A percentile compares a stretch with the other conserved stretches of the same genome.
phyloP scores from a whole-genome alignment of 2,797 vertebrate species.

The Antennarius maculatus region DNA sequence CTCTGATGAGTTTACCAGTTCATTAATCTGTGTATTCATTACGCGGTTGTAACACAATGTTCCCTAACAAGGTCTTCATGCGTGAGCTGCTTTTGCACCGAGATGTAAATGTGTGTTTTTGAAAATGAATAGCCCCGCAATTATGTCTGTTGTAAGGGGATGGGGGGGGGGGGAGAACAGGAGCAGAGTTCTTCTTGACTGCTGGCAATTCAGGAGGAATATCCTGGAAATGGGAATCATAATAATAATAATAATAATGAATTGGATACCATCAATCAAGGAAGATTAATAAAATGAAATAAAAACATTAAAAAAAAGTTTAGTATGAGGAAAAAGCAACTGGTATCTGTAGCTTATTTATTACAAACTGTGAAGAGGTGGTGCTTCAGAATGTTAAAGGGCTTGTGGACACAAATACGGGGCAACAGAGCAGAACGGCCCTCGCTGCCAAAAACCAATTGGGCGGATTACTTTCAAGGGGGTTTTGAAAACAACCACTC shows the following conservation, averaged over 20 bases:
- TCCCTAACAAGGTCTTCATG: not conserved
- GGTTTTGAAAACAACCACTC: conserved; percentile 57
- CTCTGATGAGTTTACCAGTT: conserved; percentile 23
- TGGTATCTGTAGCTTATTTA: conserved; percentile 44
- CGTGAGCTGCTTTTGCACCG: not conserved
- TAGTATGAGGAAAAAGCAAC: not conserved
- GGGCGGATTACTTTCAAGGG: conserved; percentile 60
- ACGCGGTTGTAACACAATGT: not conserved
- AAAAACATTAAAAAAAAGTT: no score
- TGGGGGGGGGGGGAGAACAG: no score
- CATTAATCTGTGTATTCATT: conserved; percentile 39
- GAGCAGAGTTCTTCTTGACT: no score
- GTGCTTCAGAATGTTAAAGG: conserved; percentile 56
- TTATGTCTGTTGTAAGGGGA: conserved; percentile 17
- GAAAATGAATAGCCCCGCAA: conserved; percentile 15
- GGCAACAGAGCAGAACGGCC: conserved; percentile 58
- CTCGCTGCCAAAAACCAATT: conserved; percentile 60
- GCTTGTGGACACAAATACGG: conserved; percentile 61
- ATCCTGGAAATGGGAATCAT: no score
- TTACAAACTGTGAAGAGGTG: conserved; percentile 33
- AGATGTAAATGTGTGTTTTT: conserved; percentile 8
- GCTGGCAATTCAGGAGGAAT: no score
- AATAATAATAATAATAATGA: no score
- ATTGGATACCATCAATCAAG: no score
- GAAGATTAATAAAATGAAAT: no score